These are phyloP conservation scores for Abrostola triplasia DNA, from an alignment of 2,888 invertebrate genomes.

Conservation along the genomic window DNA sequence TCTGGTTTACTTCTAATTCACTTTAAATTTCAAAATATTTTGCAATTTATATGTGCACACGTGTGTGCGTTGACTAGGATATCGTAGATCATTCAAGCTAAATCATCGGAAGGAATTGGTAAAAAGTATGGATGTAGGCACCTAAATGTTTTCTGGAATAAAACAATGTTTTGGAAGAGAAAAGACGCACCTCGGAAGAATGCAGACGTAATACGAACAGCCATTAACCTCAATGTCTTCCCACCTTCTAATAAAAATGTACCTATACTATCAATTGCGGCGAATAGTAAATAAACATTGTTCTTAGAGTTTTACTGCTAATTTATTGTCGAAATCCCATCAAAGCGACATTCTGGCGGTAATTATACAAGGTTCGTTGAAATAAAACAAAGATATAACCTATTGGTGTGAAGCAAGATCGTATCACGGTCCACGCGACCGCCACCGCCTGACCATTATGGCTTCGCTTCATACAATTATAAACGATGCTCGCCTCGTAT, in stretches of 20 bases:
- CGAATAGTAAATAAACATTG: conserved; percentile 21
- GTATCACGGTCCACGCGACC: conserved; percentile 66
- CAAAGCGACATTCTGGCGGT: conserved; percentile 60
- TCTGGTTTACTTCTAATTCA: conserved; percentile 59
- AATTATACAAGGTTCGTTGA: conserved; percentile 74
- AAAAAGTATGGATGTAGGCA: too few species aligned
- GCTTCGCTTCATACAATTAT: conserved; percentile 78
- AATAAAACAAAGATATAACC: conserved; percentile 71
- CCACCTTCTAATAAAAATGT: conserved; percentile 17
- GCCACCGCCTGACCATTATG: conserved; percentile 72
- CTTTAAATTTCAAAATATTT: conserved; percentile 53
- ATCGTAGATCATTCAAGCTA: too few species aligned
- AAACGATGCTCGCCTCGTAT: conserved; percentile 67
- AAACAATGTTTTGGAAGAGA: not conserved
- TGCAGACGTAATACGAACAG: conserved; percentile 7
- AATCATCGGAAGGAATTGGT: too few species aligned
- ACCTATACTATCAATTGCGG: conserved; percentile 12
- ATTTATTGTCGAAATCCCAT: conserved; percentile 67
- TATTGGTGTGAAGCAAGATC: conserved; percentile 67
- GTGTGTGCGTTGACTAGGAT: too few species aligned
- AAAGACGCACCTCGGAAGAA: not conserved
- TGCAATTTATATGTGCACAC: conserved; percentile 13
- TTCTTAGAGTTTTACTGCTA: conserved; percentile 32
- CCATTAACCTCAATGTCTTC: conserved; percentile 19
- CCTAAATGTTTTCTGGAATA: too few species aligned